Evolutionary conservation across 1,140 invertebrate species (phyloP).

Genomic region (Brachionus sp.): DNA sequence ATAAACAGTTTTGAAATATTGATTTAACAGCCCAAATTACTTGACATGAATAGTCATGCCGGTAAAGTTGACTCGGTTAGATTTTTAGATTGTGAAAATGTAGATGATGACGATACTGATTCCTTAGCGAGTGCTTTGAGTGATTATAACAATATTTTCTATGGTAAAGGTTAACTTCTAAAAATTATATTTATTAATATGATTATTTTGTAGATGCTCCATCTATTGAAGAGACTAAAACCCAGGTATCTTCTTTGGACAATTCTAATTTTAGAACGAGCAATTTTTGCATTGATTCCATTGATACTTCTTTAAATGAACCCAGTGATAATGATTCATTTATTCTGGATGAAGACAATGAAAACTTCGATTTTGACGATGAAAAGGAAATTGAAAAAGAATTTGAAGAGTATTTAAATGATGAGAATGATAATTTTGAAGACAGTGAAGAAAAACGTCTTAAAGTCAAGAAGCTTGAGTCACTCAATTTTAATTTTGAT

Average conservation of each 20-base stretch:
- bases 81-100: background rate
- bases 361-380: background rate
- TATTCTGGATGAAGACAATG: background rate
- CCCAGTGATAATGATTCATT: background rate
- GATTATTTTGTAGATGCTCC: background rate
- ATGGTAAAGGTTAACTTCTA: background rate
- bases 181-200: background rate
- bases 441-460: background rate
- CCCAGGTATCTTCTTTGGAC: background rate
- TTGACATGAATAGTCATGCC: constrained; percentile 11
- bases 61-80: background rate
- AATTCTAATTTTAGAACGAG: background rate
- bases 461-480: background rate
- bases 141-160: constrained; percentile 25
- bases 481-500: background rate
- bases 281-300: constrained; percentile 18
- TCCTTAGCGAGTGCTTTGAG: constrained; percentile 17
- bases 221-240: constrained; percentile 7
- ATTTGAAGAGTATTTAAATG: constrained; percentile 28
- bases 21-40: background rate
- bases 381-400: background rate
- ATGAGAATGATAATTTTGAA: background rate
- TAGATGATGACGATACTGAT: constrained; percentile 19
- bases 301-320: constrained; percentile 10
- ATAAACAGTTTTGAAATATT: background rate